Base-by-base conservation (phyloP, 2,888 invertebrate species). In the Zhuqinia jingwanae region DNA sequence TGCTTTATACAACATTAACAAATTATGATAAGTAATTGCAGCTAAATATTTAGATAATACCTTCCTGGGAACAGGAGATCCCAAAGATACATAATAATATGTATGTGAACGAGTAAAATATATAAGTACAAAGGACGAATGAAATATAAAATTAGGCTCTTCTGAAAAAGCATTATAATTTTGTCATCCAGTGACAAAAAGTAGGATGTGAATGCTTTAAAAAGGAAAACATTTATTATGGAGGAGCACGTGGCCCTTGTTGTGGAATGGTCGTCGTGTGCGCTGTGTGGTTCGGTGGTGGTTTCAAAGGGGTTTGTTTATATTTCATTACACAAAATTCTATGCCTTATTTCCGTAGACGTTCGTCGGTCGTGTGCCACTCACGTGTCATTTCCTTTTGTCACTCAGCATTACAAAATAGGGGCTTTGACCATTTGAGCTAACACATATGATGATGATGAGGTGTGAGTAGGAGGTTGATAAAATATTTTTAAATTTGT, bases 31-130 rank as follows among this genome's bases (percentile, higher is more conserved):
- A 75, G 81, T 89, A 90, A 89, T 89, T 90, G 85, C 84, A 89
- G 81, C 89, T 88, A 89, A 89, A 89, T 89, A 88, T 89, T 88
- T 89, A 77, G 87, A 89, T 82, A 88, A 89, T 88, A 77, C 63
- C 0, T 45, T 58, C 50, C 47, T 68, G 36, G 36, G 8, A 36
- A 36, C 3, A 36, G 8, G 36, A 36, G 3, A 6, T 56, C 27
- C 10, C 17, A 42, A 47, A 45, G 25, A 58, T 53, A 10, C 5
- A 13, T 10, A 45, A 13, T 15, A 8, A 60, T 1, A 13, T 15
- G 13, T 77, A 20, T 22, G 0, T 15, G 17, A 0, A 73, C 6
- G 15, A 75, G 53, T 2, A 0, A 20, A 60, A 13, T n/a, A 13
- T 11, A 17, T 36, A 15, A n/a, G 15, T 17, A 47, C n/a, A n/a